A percentile compares a stretch with the other conserved stretches of the same genome.
phyloP scores from a whole-genome alignment of 1,140 invertebrate species.

The Neuroterus valhalla region DNA sequence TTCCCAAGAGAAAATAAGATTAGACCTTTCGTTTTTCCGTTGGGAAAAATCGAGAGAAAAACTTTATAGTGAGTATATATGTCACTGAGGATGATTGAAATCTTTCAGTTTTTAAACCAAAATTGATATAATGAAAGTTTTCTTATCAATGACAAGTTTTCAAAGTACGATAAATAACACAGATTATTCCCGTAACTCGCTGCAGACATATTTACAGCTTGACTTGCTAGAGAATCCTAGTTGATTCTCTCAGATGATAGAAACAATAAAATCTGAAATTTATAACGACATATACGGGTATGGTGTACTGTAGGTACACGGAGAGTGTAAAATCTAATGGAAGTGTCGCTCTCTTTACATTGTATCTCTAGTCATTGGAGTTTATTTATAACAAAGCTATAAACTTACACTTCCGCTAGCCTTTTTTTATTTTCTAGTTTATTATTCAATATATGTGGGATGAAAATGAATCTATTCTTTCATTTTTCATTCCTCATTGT shows the following conservation, averaged over 20 bases:
- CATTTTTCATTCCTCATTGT: not conserved
- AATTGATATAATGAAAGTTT: too few species aligned
- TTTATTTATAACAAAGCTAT: not conserved
- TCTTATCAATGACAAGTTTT: too few species aligned
- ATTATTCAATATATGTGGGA: not conserved
- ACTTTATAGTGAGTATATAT: too few species aligned
- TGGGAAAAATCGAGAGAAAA: too few species aligned
- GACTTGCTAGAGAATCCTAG: not conserved
- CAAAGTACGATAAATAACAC: not conserved
- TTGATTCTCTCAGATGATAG: slow-evolving; percentile 5
- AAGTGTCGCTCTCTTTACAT: not conserved
- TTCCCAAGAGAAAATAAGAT: too few species aligned
- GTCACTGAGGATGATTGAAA: too few species aligned
- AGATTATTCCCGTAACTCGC: not conserved
- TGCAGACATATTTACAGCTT: not conserved
- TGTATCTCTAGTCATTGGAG: not conserved
- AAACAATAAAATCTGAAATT: not conserved
- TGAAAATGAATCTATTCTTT: not conserved
- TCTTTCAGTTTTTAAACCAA: too few species aligned
- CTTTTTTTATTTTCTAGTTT: slow-evolving; percentile 7
- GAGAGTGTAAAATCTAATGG: not conserved
- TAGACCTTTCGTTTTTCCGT: too few species aligned
- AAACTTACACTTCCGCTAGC: slow-evolving; percentile 3
- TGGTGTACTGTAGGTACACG: not conserved
- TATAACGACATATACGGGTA: slow-evolving; percentile 3